These are phyloP conservation scores for Mustela lutreola DNA, from an alignment of 2,113 vertebrate species.

Conservation along the genomic window DNA sequence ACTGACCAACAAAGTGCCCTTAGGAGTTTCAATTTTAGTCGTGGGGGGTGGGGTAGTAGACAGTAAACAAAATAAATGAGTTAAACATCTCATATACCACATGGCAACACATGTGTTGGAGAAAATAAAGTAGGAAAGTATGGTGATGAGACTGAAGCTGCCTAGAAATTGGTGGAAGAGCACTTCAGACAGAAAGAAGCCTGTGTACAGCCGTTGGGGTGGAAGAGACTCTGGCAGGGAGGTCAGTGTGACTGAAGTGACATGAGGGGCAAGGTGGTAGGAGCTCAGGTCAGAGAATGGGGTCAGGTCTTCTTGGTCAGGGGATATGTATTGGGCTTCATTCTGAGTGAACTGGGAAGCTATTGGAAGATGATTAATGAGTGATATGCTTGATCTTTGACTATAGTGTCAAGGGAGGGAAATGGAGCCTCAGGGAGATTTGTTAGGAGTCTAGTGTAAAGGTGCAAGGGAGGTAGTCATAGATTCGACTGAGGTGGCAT, in stretches of 20 bases:
- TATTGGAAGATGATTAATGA: background rate
- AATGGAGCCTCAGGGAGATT: background rate
- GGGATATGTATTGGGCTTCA: background rate
- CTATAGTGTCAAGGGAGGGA: background rate
- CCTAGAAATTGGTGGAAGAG: background rate
- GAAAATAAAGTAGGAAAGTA: background rate
- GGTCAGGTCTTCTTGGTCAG: background rate
- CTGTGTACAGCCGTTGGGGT: too few relatives aligned
- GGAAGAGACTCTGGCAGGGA: background rate
- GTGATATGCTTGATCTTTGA: background rate
- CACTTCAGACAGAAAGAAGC: background rate
- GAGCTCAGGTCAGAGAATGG: background rate
- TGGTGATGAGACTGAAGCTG: background rate
- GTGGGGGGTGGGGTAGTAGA: accelerated
- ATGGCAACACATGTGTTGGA: background rate
- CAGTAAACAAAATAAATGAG: background rate
- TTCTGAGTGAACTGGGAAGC: background rate
- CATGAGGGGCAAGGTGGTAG: background rate
- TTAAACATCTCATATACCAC: background rate
- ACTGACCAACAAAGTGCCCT: background rate
- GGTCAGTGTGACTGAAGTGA: background rate
- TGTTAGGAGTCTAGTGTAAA: background rate
- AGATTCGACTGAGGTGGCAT: background rate
- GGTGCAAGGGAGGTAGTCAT: background rate
- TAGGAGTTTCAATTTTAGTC: background rate